phyloP scores from a whole-genome alignment of 2,797 vertebrate species.

The Molossus alvarezi region DNA sequence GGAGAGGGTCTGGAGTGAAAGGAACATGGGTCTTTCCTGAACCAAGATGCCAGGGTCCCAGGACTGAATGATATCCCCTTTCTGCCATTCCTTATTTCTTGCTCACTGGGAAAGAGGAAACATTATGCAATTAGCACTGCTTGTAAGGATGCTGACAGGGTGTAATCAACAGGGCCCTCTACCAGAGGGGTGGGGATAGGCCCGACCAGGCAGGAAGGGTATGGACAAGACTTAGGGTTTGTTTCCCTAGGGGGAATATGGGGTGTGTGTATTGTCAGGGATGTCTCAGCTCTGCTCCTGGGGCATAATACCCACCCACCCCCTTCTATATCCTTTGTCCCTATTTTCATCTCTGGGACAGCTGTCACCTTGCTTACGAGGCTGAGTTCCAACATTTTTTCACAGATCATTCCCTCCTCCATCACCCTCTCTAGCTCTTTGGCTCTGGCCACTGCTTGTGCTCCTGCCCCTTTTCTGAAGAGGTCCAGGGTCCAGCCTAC shows the following conservation, averaged over 20 bases:
- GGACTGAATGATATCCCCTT: neutral
- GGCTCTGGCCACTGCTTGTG: neutral
- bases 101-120: constrained; percentile 30
- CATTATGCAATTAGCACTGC: constrained; percentile 38
- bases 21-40: neutral
- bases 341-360: neutral
- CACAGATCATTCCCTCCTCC: neutral
- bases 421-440: neutral
- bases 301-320: neutral
- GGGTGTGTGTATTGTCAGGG: no score
- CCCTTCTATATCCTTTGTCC: neutral
- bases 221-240: neutral
- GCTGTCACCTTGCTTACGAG: neutral
- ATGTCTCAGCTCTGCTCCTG: neutral
- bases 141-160: constrained; percentile 28
- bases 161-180: constrained; percentile 38
- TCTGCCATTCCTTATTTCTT: neutral
- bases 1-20: neutral
- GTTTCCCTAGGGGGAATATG: neutral
- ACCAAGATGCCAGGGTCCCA: neutral
- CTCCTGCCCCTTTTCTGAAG: neutral
- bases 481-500: neutral
- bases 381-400: neutral
- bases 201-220: neutral
- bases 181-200: neutral